Evolutionary conservation across 2,113 vertebrate species (phyloP), one percentile per base, ranked within the genome.

Genomic region (Lichenostomus cassidix): DNA sequence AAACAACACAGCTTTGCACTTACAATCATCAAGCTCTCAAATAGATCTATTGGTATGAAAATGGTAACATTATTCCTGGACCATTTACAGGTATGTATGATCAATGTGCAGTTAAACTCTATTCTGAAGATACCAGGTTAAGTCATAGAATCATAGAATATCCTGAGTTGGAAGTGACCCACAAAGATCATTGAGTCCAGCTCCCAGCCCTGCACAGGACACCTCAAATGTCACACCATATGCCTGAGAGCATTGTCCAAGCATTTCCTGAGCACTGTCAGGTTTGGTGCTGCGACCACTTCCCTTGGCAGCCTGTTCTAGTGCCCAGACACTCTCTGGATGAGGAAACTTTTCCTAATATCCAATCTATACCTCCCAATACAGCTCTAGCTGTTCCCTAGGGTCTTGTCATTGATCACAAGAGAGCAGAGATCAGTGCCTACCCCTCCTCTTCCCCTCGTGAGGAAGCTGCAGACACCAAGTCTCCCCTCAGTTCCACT

Each of bases 391-490:
- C 4, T 37, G 18, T 53, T 69, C 27, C 27, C 12, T 13, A 41
- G 23, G 29, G 8, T n/a, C 8, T 44, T 68, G 37, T 37, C 33
- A 33, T 9, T 68, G 37, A 11, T 60, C 37, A 27, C 27, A 27
- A 77, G 31, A 50, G 37, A 47, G 12, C 4, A 33, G 21, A 60
- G 5, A 60, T 33, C 44, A 35, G 25, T 60, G 14, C 15, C 33
- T 44, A 11, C 19, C 12, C 7, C 10, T 39, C 27, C 18, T 77
- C 33, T 46, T 33, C 4, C 22, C 11, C 5, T 33, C 1, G 0
- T 2, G 4, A 69, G 28, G 39, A 69, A 53, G 33, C 18, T 53
- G 33, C 64, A 33, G 15, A n/a, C 8, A 4, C 22, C 18, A 44
- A 17, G 15, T 53, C 33, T 60, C 15, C 28, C 15, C 5, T 69